A percentile compares a stretch with the other conserved stretches of the same genome.
Conservation (phyloP, 2,113 vertebrate genomes). For the Empidonax traillii region DNA sequence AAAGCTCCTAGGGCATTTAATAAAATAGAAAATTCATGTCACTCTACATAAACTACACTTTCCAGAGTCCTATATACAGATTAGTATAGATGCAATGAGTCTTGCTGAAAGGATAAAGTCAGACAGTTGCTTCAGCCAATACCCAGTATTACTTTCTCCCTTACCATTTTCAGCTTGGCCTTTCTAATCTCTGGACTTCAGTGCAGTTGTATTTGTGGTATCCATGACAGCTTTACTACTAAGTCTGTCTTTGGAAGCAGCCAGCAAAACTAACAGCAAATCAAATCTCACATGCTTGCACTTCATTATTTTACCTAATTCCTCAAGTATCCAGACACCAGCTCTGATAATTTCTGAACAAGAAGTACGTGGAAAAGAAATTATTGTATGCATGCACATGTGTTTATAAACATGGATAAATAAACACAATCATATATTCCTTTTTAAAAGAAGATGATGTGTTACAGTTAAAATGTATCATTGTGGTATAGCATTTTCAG, state of each 20-base stretch:
- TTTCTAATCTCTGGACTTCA: neutral
- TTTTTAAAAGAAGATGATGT: neutral
- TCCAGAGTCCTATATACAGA: neutral
- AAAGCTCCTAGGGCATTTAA: neutral
- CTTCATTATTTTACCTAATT: neutral
- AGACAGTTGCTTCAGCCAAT: neutral
- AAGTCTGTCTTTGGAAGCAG: neutral
- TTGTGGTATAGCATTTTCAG: neutral
- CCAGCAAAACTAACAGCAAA: neutral
- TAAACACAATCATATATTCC: neutral
- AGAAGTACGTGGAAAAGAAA: neutral
- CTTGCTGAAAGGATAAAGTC: neutral
- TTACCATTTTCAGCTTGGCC: neutral
- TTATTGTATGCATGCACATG: neutral
- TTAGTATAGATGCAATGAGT: neutral
- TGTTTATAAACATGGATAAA: neutral
- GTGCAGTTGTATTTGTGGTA: neutral
- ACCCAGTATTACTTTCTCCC: neutral
- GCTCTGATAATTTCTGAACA: neutral
- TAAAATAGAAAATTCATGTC: neutral
- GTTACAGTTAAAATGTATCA: neutral
- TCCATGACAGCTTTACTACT: neutral
- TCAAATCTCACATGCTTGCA: neutral
- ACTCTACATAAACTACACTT: neutral
- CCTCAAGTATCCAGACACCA: neutral